Evolutionary conservation across 2,888 invertebrate species (phyloP), one percentile per base, ranked within the genome.

Genomic region (Mylabris sibirica): DNA sequence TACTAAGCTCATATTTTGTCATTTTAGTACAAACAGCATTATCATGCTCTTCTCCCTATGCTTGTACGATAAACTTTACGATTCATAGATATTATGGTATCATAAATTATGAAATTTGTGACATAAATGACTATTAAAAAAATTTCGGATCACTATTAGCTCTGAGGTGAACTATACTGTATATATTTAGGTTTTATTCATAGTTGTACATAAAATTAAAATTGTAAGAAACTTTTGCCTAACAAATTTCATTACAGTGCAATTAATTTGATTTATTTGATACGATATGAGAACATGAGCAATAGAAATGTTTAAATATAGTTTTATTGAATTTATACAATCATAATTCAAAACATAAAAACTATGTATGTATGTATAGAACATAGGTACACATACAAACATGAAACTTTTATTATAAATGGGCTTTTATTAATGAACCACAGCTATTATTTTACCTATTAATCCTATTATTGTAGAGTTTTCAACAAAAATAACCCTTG

Each of bases 181-280:
- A 22, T 44, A 44, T 44, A 38, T 38, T 38, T 14, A 38, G 0
- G 14, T 44, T 44, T 44, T 38, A 38, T 38, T 3, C 8, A 6
- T 44, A 17, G 8, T n/a, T 53, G 2, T 20, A 53, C 20, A 11
- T 49, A 22, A 22, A 3, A 22, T 53, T 20, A 20, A 11, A 53
- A 53, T 53, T 22, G 20, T 20, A 22, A 3, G 11, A 11, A 53
- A 11, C 11, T 53, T 20, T n/a, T 17, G 17, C 17, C 4, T 20
- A 53, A 53, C 20, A 53, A 53, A 53, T 53, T 20, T 20, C 11
- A 22, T n/a, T 4, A 53, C 17, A 44, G 5, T 1, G 17, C 17
- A 17, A 44, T 44, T 44, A 53, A 53, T 22, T 53, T 53, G 49
- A 11, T 53, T 53, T 53, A 53, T 53, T 53, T 53, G 49, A 53